Percentiles rank a stretch among this genome's conserved stretches.
phyloP scores from a whole-genome alignment of 2,113 vertebrate species.

The Coturnix japonica region DNA sequence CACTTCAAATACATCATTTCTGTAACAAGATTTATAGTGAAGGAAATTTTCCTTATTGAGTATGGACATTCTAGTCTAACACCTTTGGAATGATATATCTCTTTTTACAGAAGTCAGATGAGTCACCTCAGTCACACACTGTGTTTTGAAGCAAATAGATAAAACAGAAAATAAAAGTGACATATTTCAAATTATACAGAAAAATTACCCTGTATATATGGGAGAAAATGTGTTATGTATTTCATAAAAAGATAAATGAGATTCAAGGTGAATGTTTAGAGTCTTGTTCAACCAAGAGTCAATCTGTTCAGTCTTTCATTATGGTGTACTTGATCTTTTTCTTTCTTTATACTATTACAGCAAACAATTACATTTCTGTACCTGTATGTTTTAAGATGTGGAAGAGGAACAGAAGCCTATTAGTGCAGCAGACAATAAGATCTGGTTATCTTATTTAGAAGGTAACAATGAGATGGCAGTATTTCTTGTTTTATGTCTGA shows the following conservation, averaged over 20 bases:
- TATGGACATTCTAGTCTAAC: background rate
- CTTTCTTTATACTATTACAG: background rate
- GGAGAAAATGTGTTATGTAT: background rate
- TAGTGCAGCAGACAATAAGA: background rate
- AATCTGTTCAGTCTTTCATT: background rate
- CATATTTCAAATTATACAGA: background rate
- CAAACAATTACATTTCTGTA: background rate
- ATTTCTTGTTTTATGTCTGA: background rate
- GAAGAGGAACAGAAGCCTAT: background rate
- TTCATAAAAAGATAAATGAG: background rate
- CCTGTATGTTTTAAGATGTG: background rate
- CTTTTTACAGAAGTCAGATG: background rate
- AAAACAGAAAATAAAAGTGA: background rate
- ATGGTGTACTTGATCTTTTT: background rate
- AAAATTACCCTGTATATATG: background rate
- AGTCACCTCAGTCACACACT: background rate
- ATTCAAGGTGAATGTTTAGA: background rate
- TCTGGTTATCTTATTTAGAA: background rate
- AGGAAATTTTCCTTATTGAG: background rate
- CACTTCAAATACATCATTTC: background rate
- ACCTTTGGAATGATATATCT: background rate
- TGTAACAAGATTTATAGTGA: background rate
- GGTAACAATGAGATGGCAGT: background rate
- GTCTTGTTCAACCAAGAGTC: background rate
- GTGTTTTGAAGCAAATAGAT: background rate